Evolutionary conservation across 2,888 invertebrate species (phyloP).

Genomic region (Macaria liturata): DNA sequence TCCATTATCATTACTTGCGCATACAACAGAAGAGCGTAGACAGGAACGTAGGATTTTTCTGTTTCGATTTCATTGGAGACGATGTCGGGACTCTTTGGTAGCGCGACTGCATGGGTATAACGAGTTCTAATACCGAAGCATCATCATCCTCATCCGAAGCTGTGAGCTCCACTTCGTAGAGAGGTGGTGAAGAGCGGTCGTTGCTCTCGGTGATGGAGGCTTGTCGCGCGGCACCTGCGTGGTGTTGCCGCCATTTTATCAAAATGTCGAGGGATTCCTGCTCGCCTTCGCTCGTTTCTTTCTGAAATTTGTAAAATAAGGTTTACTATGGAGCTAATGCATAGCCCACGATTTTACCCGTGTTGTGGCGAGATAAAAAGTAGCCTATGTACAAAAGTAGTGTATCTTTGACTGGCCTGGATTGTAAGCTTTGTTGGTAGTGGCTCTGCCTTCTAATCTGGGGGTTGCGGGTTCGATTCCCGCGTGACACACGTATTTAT

Average conservation of each 20-base stretch:
- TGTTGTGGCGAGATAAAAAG: too few species aligned
- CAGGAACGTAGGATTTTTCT: slow-evolving; percentile 38
- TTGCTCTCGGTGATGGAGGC: slow-evolving; percentile 9
- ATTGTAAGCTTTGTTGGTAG: too few species aligned
- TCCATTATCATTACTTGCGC: slow-evolving; percentile 44
- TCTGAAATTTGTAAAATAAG: slow-evolving; percentile 14
- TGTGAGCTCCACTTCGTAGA: slow-evolving; percentile 71
- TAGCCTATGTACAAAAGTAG: too few species aligned
- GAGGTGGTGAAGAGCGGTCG: slow-evolving; percentile 62
- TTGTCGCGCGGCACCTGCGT: slow-evolving; percentile 17
- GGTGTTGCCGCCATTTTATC: slow-evolving; percentile 31
- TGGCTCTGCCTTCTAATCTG: too few species aligned
- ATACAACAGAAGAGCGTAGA: slow-evolving; percentile 36
- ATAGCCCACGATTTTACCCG: too few species aligned
- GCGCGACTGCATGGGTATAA: slow-evolving; percentile 64
- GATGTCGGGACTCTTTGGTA: slow-evolving; percentile 61
- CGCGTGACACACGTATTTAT: too few species aligned
- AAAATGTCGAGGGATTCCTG: slow-evolving; percentile 29
- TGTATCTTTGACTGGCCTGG: too few species aligned
- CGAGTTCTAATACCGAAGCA: slow-evolving; percentile 66
- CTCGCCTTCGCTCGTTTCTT: slow-evolving; percentile 11
- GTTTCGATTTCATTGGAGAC: slow-evolving; percentile 51
- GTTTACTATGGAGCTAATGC: too few species aligned
- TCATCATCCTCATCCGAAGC: slow-evolving; percentile 77
- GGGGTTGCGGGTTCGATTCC: too few species aligned